Evolutionary conservation across 2,888 invertebrate species (phyloP), one percentile per base, ranked within the genome.

Genomic region (Teleiodes luculella): DNA sequence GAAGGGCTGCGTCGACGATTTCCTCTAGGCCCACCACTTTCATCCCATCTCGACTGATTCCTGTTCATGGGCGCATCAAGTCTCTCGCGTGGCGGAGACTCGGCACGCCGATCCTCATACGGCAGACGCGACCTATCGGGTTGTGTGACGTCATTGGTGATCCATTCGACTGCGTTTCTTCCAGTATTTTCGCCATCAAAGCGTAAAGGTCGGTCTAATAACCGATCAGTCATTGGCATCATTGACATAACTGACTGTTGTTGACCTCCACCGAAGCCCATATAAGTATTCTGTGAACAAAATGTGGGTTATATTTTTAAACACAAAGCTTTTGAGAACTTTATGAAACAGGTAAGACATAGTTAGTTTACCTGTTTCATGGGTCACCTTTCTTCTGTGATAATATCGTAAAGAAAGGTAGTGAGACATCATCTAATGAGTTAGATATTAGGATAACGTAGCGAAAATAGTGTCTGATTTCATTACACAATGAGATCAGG

Each of bases 201-300:
- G 31, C 37, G 37, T 18, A 16, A 46, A 52, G 33, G 36, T 5
- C 13, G 18, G 4, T 55, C 41, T n/a, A 37, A 35, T 24, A 31
- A 39, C 7, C 24, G 24, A 3, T 3, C 24, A 4, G 6, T 48
- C 43, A 18, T 41, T 31, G 13, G 24, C n/a, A 47, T 37, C 39
- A 51, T 0, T 2, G 54, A 13, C 28, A 43, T 11, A n/a, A 33
- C 10, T 41, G 37, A 31, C 16, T 37, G 47, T 18, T 31, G 39
- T 33, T 28, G 48, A 11, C 30, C n/a, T n/a, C n/a, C 37, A 8
- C 43, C 56, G 58, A 45, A 58, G 52, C 52, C 58, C 59, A 57
- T 51, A 39, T 36, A 54, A 48, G 47, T 6, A 49, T 41, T 59
- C 62, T 63, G 62, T 57, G 60, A 24, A 61, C 58, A 51, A 62